Evolutionary conservation across 2,888 invertebrate species (phyloP).

Genomic region (Caradrina clavipalpis): DNA sequence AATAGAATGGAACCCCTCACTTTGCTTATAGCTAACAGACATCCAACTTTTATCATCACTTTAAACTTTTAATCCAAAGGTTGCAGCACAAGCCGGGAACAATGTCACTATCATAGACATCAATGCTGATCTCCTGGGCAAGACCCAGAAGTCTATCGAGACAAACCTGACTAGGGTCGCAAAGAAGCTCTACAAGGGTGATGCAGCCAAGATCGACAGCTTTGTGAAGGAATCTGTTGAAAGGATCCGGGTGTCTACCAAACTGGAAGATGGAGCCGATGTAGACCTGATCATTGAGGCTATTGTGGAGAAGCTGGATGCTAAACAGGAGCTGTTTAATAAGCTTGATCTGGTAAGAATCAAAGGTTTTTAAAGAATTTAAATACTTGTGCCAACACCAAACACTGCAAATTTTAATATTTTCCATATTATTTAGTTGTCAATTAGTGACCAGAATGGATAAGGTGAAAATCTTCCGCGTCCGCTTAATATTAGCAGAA

Average conservation of each 20-base stretch:
- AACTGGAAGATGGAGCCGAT: slow-evolving; percentile 83
- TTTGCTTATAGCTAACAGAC: background rate
- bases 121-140: slow-evolving; percentile 93
- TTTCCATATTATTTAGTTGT: background rate
- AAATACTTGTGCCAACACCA: too few relatives aligned
- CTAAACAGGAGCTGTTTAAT: slow-evolving; percentile 95
- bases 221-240: slow-evolving; percentile 91
- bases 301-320: slow-evolving; percentile 95
- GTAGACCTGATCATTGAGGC: slow-evolving; percentile 96
- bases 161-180: slow-evolving; percentile 94
- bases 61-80: slow-evolving; percentile 91
- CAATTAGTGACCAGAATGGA: too few relatives aligned
- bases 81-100: slow-evolving; percentile 96
- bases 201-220: slow-evolving; percentile 92
- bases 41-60: background rate
- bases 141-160: slow-evolving; percentile 93
- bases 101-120: slow-evolving; percentile 96
- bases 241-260: slow-evolving; percentile 92
- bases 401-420: background rate
- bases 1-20: too few relatives aligned
- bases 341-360: slow-evolving; percentile 92
- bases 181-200: slow-evolving; percentile 94
- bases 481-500: too few relatives aligned
- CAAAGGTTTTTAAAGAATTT: background rate
- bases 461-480: too few relatives aligned